Evolutionary conservation across 2,113 vertebrate species (phyloP), one percentile per base, ranked within the genome.

Genomic region (Philantomba maxwellii): DNA sequence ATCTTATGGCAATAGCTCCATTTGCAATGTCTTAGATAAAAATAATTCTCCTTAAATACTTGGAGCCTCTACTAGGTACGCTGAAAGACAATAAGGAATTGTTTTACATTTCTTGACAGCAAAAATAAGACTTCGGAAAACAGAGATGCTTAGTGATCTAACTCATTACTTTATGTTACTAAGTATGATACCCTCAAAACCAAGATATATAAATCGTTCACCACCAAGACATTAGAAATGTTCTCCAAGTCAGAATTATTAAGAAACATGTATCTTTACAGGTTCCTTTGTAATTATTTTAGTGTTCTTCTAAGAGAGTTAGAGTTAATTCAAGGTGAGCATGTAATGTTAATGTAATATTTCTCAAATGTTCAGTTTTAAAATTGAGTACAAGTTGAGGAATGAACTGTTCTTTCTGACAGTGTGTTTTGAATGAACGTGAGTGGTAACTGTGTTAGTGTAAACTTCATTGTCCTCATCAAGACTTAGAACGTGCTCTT

Each of bases 221-320:
- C 89, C 92, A 96, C 19, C 3, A 47, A 83, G 53, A 89, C 75
- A 94, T 97, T 82, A 97, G 85, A 95, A 96, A 81, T 93, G 97
- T 96, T 36, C 82, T 98, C 92, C 87, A 96, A 93, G 53, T 80
- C 84, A 94, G 57, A 58, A 90, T 96, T 87, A 96, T 36, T 90
- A 82, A 94, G 17, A 1, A 60, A 77, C 25, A 83, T 96, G 93
- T 96, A 14, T 82, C 81, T 86, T 96, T 96, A 86, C 30, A 58
- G 30, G 13, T 51, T 91, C 62, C 45, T 94, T 97, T 92, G 39
- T 23, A 75, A 95, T 91, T 88, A 95, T 95, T 96, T 97, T 53
- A 96, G 15, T 75, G 2, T 12, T 93, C 39, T 94, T 78, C 5
- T 0, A 25, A 23, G 25, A 15, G 45, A 75, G 49, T 82, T 89